Evolutionary conservation across 2,113 vertebrate genomes (phyloP), one percentile per base, ranked within the genome.

Genomic region (Arizona elegans): DNA sequence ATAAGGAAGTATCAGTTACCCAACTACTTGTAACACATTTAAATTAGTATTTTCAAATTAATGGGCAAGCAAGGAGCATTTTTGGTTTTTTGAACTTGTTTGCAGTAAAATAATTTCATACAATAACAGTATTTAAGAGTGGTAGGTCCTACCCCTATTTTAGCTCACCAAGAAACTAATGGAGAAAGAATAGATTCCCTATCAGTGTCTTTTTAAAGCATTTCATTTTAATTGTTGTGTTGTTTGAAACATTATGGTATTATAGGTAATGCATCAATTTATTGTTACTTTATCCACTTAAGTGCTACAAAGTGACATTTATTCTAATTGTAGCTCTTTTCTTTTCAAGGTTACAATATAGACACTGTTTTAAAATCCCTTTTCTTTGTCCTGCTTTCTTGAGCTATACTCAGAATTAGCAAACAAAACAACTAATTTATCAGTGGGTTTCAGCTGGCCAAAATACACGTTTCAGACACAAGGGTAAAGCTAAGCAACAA

Each of bases 361-460:
- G 93, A 53, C 94, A 94, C 97, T 97, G 94, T 97, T 96, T 93
- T 92, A 75, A 90, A 93, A 95, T 94, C 91, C 26, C 59, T 87
- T 89, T 65, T 90, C 91, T 93, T 86, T 91, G 58, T 96, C 8
- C 91, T 92, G 95, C 96, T 97, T 95, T 96, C 96, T 92, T 96
- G 94, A 58, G 95, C 97, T 97, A 94, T 96, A 98, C 87, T 92
- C 92, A 93, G 96, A 95, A 94, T 93, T 94, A 75, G 93, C 96
- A 93, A 97, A 93, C 94, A 96, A 95, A 97, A 95, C 92, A 97
- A 97, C 95, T 92, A 65, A 95, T 95, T 97, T 97, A 95, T 75
- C 95, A 95, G 92, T 93, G 92, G 88, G 95, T 95, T 97, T 96
- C 95, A 97, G 58, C 96, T 98, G 97, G 97, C 97, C 96, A 91